Conservation (phyloP, 1,140 invertebrate species). For the Ceratitis capitata region DNA sequence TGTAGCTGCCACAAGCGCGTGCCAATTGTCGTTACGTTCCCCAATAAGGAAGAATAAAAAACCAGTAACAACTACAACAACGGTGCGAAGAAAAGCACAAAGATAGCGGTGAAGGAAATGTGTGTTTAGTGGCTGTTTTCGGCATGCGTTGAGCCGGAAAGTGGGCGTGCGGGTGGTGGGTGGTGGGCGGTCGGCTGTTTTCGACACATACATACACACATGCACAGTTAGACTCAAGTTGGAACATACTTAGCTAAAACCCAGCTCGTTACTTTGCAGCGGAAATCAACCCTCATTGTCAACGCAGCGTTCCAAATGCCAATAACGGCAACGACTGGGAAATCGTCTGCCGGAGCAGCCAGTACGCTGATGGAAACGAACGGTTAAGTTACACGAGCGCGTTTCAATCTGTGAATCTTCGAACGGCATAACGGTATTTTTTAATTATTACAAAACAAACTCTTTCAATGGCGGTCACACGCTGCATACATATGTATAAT, state of each 20-base stretch:
- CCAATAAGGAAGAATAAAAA: background rate
- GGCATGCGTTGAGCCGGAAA: background rate
- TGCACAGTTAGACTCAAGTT: background rate
- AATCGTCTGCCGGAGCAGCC: background rate
- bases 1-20: background rate
- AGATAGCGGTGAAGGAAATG: background rate
- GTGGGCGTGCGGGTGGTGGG: background rate
- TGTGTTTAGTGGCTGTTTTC: background rate
- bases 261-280: background rate
- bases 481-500: too few relatives aligned
- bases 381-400: conserved; percentile 13
- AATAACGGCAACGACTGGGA: conserved; percentile 25
- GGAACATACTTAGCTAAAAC: background rate
- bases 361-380: conserved; percentile 32
- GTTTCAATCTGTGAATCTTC: background rate
- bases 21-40: conserved; percentile 4
- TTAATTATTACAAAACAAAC: background rate
- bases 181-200: background rate
- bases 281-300: background rate
- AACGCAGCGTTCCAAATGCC: background rate
- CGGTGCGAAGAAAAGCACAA: background rate
- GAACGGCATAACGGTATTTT: conserved; percentile 10
- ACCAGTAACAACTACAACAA: background rate
- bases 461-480: background rate
- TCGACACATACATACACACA: too few relatives aligned